phyloP scores from a whole-genome alignment of 2,113 vertebrate genomes.

The Halcyon malimbica region DNA sequence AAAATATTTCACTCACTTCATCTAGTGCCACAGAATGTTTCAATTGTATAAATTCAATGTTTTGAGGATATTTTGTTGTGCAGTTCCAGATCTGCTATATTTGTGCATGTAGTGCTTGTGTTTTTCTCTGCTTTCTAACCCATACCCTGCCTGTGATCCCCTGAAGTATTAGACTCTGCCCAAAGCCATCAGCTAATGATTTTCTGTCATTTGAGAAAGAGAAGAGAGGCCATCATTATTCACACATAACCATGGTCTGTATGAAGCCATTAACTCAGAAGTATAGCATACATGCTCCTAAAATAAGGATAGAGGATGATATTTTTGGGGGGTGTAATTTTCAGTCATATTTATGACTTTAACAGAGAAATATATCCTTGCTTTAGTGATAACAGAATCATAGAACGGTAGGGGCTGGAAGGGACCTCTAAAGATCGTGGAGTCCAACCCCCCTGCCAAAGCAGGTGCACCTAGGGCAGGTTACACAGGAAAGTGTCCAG shows the following conservation, averaged over 20 bases:
- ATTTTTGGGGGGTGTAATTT: neutral
- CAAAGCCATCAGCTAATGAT: neutral
- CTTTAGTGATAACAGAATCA: neutral
- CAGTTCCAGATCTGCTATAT: neutral
- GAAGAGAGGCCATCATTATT: neutral
- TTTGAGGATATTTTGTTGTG: neutral
- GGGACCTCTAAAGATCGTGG: too few species aligned
- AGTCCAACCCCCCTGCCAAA: too few species aligned
- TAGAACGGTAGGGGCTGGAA: too few species aligned
- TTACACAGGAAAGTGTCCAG: too few species aligned
- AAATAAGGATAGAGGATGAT: neutral
- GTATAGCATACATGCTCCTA: neutral
- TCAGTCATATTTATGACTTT: neutral
- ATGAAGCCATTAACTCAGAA: neutral
- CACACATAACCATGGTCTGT: neutral
- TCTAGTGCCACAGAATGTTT: neutral
- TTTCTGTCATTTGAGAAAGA: neutral
- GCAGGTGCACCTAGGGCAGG: too few species aligned
- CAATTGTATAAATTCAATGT: neutral
- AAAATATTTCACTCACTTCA: neutral
- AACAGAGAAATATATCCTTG: neutral
- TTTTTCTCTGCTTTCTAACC: neutral
- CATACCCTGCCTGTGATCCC: neutral
- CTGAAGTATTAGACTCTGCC: neutral
- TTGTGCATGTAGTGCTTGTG: neutral